Evolutionary conservation across 1,140 invertebrate genomes (phyloP).

Genomic region (Hycleus cichorii): DNA sequence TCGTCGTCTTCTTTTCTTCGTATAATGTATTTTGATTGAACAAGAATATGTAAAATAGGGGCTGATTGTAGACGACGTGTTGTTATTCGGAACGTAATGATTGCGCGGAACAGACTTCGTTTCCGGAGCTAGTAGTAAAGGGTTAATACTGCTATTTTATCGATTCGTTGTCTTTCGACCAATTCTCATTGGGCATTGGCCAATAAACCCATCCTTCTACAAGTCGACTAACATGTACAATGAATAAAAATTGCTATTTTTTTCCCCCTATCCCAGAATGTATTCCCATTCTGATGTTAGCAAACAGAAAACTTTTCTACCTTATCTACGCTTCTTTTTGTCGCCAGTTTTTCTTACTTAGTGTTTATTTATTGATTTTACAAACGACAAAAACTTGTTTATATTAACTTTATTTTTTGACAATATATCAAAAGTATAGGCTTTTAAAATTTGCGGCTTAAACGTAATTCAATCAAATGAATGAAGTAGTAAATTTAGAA

Average conservation of each 20-base stretch:
- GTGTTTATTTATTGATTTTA: too few species aligned
- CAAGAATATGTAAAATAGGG: conserved; percentile 13
- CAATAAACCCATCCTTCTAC: conserved; percentile 12
- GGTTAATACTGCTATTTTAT: conserved; percentile 20
- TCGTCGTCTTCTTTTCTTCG: background rate
- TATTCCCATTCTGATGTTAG: too few species aligned
- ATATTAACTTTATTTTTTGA: too few species aligned
- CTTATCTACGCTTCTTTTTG: too few species aligned
- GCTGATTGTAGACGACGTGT: conserved; percentile 11
- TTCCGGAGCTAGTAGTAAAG: conserved; percentile 18
- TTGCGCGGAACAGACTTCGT: conserved; percentile 16
- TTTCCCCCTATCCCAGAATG: too few species aligned
- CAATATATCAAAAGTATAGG: too few species aligned
- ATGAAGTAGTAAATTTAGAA: too few species aligned
- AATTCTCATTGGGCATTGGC: conserved; percentile 15
- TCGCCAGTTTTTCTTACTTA: too few species aligned
- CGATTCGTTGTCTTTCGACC: conserved; percentile 15
- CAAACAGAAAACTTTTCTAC: too few species aligned
- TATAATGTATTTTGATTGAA: conserved; percentile 6
- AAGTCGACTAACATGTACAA: conserved; percentile 11
- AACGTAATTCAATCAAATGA: too few species aligned
- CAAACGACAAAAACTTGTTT: too few species aligned
- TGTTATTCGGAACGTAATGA: conserved; percentile 13
- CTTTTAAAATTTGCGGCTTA: too few species aligned
- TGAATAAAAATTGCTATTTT: conserved; percentile 16